Base-by-base conservation (phyloP, 2,113 vertebrate species). In the Agapornis roseicollis region DNA sequence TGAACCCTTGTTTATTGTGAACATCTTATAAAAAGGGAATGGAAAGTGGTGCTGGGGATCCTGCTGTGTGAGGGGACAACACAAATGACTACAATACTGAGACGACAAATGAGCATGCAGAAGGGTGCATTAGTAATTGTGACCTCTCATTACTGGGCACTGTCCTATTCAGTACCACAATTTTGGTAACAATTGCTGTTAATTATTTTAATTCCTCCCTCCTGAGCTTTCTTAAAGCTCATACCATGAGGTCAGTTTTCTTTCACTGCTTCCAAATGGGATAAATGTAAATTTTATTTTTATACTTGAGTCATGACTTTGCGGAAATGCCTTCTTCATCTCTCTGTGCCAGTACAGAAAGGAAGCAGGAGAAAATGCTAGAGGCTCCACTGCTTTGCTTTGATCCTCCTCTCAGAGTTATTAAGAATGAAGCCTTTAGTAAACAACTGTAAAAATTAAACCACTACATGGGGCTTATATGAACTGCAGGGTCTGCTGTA, bases 151-250 rank as follows among this genome's bases (percentile, higher is more conserved):
- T 87, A 93, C 58, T 89, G 65, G 70, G 78, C 49, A 89, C 37
- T 55, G 58, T 94, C 90, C 66, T 92, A 80, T 85, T 94, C 90
- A 82, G 66, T 79, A 47, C 80, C 49, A 82, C 66, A 33, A 92
- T 96, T 95, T 95, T 92, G 63, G 61, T 66, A 83, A 58, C 85
- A 95, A 96, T 97, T 95, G 56, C 66, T 87, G 79, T 78, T 94
- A 95, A 95, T 94, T 89, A 72, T 91, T 94, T 94, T 95, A 96
- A 90, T 94, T 81, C 81, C 37, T 95, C 88, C 83, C 70, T 95
- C 31, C 70, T 93, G 90, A 94, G 61, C 44, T 87, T 92, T 85
- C 73, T 79, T 89, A 73, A 60, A 58, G 70, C 56, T 87, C 46
- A 55, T 89, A 63, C 25, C 19, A 90, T 28, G 49, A 85, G 66